Percentiles rank a stretch among this genome's conserved stretches.
phyloP scores from a whole-genome alignment of 2,113 vertebrate species.

The Boulengeromyrus knoepffleri region DNA sequence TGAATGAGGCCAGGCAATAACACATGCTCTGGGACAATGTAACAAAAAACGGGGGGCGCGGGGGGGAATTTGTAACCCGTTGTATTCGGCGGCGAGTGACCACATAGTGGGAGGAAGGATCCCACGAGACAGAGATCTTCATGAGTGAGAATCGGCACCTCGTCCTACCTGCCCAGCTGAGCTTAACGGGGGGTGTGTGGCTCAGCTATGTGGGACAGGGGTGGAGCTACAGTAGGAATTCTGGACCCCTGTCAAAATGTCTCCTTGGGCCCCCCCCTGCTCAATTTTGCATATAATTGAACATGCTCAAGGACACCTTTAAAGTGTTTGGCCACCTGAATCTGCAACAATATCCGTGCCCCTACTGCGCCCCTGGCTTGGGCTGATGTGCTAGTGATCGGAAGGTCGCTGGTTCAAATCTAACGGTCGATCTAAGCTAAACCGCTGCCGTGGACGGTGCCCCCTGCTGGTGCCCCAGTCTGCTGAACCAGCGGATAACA shows the following conservation, averaged over 20 bases:
- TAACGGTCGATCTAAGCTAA: neutral
- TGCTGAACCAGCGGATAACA: neutral
- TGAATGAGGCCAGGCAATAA: constrained; percentile 10
- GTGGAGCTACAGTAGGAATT: neutral
- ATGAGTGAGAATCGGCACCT: neutral
- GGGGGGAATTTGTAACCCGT: constrained; percentile 8
- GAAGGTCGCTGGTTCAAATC: neutral
- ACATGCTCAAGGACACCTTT: neutral
- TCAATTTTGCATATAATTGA: neutral
- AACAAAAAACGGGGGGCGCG: neutral
- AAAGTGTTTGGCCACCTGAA: neutral
- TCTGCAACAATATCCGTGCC: neutral
- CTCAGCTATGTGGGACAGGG: neutral
- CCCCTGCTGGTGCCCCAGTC: neutral
- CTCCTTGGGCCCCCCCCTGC: neutral
- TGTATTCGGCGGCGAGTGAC: neutral
- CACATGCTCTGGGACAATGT: constrained; percentile 12
- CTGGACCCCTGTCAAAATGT: neutral
- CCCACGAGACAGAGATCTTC: neutral
- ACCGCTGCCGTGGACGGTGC: neutral
- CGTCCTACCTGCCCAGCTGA: neutral
- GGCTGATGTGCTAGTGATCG: neutral
- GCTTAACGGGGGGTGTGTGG: neutral
- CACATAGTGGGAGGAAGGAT: neutral
- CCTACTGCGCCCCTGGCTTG: neutral